Conservation (phyloP, 1,140 invertebrate species). For the Eumaeus atala region DNA sequence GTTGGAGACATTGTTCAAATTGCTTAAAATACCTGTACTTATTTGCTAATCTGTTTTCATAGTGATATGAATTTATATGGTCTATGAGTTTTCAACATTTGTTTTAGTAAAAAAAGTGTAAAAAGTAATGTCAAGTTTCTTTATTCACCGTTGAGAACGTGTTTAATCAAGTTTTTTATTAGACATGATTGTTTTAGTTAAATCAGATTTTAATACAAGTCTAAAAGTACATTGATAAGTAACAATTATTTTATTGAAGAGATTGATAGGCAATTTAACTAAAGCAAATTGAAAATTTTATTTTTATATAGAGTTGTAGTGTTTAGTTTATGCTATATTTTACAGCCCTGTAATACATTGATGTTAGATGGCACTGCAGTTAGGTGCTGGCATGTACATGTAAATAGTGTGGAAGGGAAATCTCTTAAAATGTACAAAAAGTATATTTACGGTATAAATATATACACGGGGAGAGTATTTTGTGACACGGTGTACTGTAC, state of each 20-base stretch:
- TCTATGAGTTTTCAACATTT: neutral
- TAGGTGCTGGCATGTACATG: conserved; percentile 40
- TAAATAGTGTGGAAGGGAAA: conserved; percentile 59
- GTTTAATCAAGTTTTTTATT: conserved; percentile 13
- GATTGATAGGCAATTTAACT: conserved; percentile 18
- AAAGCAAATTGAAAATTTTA: conserved; percentile 17
- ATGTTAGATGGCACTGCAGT: conserved; percentile 41
- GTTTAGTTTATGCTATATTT: conserved; percentile 41
- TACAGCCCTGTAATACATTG: conserved; percentile 50
- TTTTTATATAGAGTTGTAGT: conserved; percentile 17
- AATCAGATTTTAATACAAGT: conserved; percentile 18
- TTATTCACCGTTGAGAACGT: conserved; percentile 11
- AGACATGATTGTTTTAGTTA: conserved; percentile 26
- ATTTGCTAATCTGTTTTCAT: conserved; percentile 1
- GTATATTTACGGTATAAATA: conserved; percentile 61
- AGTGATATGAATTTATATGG: neutral
- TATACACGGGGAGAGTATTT: conserved; percentile 62
- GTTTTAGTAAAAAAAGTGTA: conserved; percentile 5
- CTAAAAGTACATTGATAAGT: conserved; percentile 15
- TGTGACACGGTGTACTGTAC: conserved; percentile 65
- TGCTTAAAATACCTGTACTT: neutral
- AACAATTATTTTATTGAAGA: conserved; percentile 1
- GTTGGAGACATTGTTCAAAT: neutral
- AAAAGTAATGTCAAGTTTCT: conserved; percentile 6
- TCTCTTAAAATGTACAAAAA: conserved; percentile 66